Evolutionary conservation across 2,113 vertebrate genomes (phyloP).

Genomic region (Planiliza haematocheilus): DNA sequence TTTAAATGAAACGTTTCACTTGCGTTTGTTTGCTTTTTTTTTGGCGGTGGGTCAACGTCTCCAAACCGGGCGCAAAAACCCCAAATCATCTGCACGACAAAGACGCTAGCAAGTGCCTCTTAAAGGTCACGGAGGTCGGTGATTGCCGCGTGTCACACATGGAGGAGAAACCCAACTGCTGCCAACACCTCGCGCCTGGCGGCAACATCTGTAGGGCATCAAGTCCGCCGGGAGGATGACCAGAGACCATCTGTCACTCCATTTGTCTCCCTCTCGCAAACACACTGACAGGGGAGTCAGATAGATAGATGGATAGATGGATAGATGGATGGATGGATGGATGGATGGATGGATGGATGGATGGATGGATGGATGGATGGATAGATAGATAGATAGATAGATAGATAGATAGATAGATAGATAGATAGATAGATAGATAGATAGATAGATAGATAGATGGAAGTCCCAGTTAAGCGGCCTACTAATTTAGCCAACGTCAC

Average conservation of each 20-base stretch:
- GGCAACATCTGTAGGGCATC: constrained; percentile 64
- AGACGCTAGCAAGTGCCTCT: neutral
- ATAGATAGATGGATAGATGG: constrained; percentile 1
- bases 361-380: neutral
- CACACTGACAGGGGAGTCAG: constrained; percentile 10
- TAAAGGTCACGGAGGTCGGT: constrained; percentile 3
- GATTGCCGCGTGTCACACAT: constrained; percentile 20
- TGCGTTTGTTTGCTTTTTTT: too few species aligned
- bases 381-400: neutral
- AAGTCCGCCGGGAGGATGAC: constrained; percentile 61
- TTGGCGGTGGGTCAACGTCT: neutral
- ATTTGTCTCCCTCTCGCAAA: constrained; percentile 8
- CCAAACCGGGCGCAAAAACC: neutral
- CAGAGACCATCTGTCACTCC: constrained; percentile 65
- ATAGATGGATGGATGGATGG: neutral
- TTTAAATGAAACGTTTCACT: too few species aligned
- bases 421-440: neutral
- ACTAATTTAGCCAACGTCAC: constrained; percentile 20
- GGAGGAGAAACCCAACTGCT: constrained; percentile 21
- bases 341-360: neutral
- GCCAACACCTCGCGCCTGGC: constrained; percentile 55
- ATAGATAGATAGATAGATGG: neutral
- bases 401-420: constrained; percentile 2
- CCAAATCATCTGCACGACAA: neutral
- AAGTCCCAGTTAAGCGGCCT: constrained; percentile 7